Percentiles rank a stretch among this genome's conserved stretches.
Conservation (phyloP, 2,888 invertebrate species). For the Eupelmus urozonus region DNA sequence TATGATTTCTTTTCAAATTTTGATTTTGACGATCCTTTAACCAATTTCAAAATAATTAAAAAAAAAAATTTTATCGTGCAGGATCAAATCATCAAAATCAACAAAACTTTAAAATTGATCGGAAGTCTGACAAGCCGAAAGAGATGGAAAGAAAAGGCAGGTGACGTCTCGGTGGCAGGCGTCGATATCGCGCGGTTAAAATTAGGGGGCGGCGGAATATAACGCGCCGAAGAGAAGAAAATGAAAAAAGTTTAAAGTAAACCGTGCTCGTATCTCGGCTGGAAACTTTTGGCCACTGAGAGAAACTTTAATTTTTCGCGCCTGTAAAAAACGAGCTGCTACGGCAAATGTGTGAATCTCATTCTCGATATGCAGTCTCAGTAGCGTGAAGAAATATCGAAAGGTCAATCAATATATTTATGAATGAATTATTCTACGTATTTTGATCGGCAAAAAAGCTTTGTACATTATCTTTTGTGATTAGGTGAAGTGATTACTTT, state of each 20-base stretch:
- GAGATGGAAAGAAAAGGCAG: slow-evolving; percentile 11
- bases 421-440: too few species aligned
- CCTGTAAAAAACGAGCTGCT: too few species aligned
- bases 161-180: not conserved
- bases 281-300: not conserved
- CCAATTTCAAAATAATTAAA: too few species aligned
- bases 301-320: slow-evolving; percentile 3
- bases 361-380: not conserved
- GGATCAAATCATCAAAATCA: not conserved
- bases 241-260: slow-evolving; percentile 36
- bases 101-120: slow-evolving; percentile 31
- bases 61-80: not conserved
- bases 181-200: not conserved
- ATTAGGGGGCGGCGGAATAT: not conserved
- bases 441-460: too few species aligned
- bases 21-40: too few species aligned
- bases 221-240: slow-evolving; percentile 15
- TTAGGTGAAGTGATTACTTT: too few species aligned
- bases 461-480: too few species aligned
- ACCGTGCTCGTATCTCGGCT: not conserved
- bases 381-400: too few species aligned
- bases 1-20: too few species aligned
- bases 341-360: not conserved
- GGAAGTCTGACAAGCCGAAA: not conserved
- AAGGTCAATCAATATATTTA: too few species aligned